Evolutionary conservation across 2,797 vertebrate genomes (phyloP).

Genomic region (Bradypodion pumilum): DNA sequence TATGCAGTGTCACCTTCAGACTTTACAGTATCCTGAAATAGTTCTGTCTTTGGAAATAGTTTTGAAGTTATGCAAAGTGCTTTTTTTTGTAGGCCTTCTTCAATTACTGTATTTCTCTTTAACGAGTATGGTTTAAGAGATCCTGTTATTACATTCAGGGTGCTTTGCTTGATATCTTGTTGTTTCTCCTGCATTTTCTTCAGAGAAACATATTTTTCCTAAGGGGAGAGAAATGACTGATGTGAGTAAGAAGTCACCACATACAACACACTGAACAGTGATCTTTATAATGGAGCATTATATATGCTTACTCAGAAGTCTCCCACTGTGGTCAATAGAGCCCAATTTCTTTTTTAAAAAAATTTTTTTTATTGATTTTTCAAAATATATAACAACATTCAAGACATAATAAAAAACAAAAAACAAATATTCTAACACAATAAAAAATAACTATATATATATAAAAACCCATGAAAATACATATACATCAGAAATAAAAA

Average conservation of each 20-base stretch:
- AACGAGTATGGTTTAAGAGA: constrained; percentile 54
- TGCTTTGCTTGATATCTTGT: constrained; percentile 53
- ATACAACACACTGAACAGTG: background rate
- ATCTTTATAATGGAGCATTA: background rate
- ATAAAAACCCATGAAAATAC: too few species aligned
- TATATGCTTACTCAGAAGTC: background rate
- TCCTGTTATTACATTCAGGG: constrained; percentile 23
- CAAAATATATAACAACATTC: too few species aligned
- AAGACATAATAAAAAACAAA: too few species aligned
- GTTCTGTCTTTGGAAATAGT: constrained; percentile 42
- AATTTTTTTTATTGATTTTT: too few species aligned
- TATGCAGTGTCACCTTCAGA: constrained; percentile 37
- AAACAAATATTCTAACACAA: too few species aligned
- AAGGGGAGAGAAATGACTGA: constrained; percentile 15
- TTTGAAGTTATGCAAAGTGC: constrained; percentile 26
- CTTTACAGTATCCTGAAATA: constrained; percentile 34
- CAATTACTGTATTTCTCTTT: constrained; percentile 68
- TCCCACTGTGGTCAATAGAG: background rate
- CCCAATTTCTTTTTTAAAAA: background rate
- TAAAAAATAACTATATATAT: too few species aligned
- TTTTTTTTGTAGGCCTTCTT: constrained; percentile 55
- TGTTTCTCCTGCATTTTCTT: constrained; percentile 54
- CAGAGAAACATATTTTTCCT: constrained; percentile 64
- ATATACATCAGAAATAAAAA: too few species aligned
- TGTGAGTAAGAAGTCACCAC: constrained; percentile 16